Base-by-base conservation (phyloP, 2,888 invertebrate species). In the Diadromus collaris region DNA sequence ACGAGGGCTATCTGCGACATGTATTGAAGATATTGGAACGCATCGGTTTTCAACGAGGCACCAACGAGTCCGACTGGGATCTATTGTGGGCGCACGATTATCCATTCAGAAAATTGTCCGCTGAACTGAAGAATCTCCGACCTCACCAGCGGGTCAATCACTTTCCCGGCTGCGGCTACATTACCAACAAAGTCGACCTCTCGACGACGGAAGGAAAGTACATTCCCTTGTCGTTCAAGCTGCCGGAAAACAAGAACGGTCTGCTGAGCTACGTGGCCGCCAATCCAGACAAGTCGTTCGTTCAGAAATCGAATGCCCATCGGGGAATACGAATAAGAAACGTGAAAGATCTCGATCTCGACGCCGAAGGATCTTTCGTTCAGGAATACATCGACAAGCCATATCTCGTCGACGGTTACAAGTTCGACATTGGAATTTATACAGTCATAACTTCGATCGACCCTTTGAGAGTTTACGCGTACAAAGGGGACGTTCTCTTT, bases 401-500 rank as follows among this genome's bases (percentile, higher is more conserved):
- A 5, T 94, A 96, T 84, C 92, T 99, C 21, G 95, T 99, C 3
- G 97, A 97, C 90, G 97, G 97, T 1, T 94, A 97, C 90, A 98
- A 98, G 92, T 99, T 99, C 91, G 99, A 99, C 91, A 96, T 99
- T 90, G 99, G 99, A 9, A 94, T 99, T 75, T 99, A 99, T 89
- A 96, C 97, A 0, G 95, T 96, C 0, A 92, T 99, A 24, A 98
- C 98, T 0, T 98, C 98, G 0, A 93, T 99, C 1, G 94, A 97
- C 91, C 99, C 99, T 0, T 91, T 99, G 27, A 92, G 98, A 82
- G 94, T 96, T 1, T 99, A 99, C 89, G 95, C 96, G 86, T 97
- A 97, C 88, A 95, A 95, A 88, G 97, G 96, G 3, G 99, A 99
- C 88, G 95, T 96, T 9, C 92, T 99, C 7, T 95, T 99, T 88